Conservation (phyloP, 2,797 vertebrate species). For the Paratrypauchen microcephalus region DNA sequence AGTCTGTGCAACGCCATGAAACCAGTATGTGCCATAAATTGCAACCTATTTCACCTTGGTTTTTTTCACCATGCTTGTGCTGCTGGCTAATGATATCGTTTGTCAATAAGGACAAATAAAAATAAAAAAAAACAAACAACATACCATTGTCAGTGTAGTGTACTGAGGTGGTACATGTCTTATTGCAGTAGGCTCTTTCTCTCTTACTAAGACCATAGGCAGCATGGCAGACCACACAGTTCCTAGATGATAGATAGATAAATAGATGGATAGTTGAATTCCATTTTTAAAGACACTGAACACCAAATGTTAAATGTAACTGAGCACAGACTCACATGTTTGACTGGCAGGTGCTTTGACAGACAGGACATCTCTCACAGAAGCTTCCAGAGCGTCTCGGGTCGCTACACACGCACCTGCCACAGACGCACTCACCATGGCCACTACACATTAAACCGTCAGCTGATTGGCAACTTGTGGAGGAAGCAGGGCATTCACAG, state of each 20-base stretch:
- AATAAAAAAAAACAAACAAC: neutral
- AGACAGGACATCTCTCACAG: conserved; percentile 89
- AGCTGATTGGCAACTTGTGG: conserved; percentile 80
- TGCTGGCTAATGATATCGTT: neutral
- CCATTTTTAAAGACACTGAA: neutral
- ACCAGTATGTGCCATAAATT: neutral
- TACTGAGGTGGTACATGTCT: conserved; percentile 80
- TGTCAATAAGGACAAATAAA: neutral
- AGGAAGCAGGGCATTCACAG: conserved; percentile 83
- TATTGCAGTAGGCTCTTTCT: conserved; percentile 78
- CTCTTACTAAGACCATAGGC: conserved; percentile 77
- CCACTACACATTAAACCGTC: conserved; percentile 86
- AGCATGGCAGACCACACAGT: conserved; percentile 85
- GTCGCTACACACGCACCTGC: conserved; percentile 87
- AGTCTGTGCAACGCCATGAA: too few species aligned
- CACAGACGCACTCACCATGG: conserved; percentile 87
- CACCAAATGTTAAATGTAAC: neutral
- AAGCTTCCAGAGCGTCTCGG: conserved; percentile 80
- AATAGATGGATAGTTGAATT: neutral
- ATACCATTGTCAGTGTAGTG: conserved; percentile 81
- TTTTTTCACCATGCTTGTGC: neutral
- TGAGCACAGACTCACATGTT: conserved; percentile 57
- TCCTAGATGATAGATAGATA: conserved; percentile 68
- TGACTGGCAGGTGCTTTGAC: conserved; percentile 84
- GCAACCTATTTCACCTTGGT: neutral